phyloP scores from a whole-genome alignment of 2,113 vertebrate genomes.

The Trachemys scripta region DNA sequence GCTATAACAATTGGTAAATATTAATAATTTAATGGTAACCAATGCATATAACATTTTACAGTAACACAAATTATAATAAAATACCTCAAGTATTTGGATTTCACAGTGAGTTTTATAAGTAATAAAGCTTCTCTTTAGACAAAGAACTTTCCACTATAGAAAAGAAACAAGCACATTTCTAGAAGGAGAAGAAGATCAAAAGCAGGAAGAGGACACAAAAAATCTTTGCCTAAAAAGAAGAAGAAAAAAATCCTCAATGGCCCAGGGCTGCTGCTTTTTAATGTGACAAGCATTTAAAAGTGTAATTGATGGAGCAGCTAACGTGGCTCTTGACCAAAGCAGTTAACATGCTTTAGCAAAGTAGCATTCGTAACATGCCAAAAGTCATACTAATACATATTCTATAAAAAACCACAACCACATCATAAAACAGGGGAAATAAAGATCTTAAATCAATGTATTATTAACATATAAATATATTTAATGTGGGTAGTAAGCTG shows the following conservation, averaged over 20 bases:
- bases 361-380: conserved; percentile 34
- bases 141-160: background rate
- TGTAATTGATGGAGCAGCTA: conserved; percentile 74
- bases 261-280: conserved; percentile 40
- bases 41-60: background rate
- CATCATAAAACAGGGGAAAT: background rate
- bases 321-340: conserved; percentile 65
- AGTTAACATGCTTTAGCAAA: conserved; percentile 41
- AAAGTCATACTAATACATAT: conserved; percentile 32
- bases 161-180: conserved; percentile 13
- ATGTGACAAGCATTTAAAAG: conserved; percentile 72
- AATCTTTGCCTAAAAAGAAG: conserved; percentile 37
- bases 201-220: conserved; percentile 47
- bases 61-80: background rate
- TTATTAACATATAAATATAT: background rate
- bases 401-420: background rate
- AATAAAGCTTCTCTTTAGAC: background rate
- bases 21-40: background rate
- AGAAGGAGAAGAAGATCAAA: conserved; percentile 56
- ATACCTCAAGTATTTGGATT: background rate
- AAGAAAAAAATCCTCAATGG: conserved; percentile 45
- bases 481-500: background rate
- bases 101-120: background rate
- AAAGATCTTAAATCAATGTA: background rate
- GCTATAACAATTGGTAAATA: background rate